These are phyloP conservation scores for Psittacula echo DNA, from an alignment of 2,797 vertebrate genomes.

Conservation along the genomic window DNA sequence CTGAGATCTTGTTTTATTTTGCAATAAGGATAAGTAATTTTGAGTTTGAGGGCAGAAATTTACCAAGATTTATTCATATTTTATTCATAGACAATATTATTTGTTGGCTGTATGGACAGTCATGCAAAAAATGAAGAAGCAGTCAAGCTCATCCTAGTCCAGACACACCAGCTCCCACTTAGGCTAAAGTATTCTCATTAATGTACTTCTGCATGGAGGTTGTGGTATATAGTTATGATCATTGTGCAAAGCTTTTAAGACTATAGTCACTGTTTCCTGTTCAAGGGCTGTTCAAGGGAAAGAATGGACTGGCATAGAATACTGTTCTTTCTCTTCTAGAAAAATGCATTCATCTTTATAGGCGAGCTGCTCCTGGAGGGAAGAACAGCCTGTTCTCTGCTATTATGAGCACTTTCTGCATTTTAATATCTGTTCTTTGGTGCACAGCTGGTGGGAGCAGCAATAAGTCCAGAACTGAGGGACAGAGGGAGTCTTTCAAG, in stretches of 20 bases:
- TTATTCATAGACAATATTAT: background rate
- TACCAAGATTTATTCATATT: background rate
- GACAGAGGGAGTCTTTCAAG: background rate
- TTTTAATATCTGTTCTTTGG: slow-evolving; percentile 26
- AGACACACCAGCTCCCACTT: background rate
- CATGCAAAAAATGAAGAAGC: background rate
- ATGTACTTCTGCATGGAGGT: background rate
- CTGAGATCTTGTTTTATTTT: background rate
- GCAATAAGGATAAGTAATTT: background rate
- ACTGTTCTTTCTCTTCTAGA: background rate
- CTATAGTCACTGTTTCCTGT: background rate
- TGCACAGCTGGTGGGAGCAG: slow-evolving; percentile 9
- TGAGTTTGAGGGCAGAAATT: background rate
- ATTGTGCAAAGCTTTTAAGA: background rate
- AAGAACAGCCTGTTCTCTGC: slow-evolving; percentile 16
- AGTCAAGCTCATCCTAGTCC: background rate
- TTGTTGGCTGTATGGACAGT: background rate
- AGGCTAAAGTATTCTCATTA: background rate
- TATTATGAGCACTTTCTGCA: background rate
- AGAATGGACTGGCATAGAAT: background rate
- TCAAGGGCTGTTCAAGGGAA: background rate
- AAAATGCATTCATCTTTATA: slow-evolving; percentile 4
- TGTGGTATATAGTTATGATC: background rate
- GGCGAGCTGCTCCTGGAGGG: background rate
- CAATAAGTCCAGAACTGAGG: background rate